phyloP scores from a whole-genome alignment of 2,113 vertebrate genomes.

The Conger conger region DNA sequence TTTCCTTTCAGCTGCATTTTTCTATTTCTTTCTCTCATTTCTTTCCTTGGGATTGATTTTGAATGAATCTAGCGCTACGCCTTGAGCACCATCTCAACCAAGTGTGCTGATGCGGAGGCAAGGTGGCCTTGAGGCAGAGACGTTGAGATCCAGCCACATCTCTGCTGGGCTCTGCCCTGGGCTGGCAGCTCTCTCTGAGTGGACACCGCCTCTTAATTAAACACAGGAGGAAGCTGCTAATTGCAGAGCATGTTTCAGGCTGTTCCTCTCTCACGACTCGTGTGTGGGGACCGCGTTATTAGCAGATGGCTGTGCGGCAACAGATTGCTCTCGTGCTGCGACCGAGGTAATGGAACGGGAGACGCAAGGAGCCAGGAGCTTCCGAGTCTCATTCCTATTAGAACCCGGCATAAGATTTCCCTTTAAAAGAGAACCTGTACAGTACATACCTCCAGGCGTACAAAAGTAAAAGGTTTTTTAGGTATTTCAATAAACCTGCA shows the following conservation, averaged over 20 bases:
- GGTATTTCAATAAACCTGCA: too few relatives aligned
- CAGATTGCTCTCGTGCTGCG: conserved; percentile 54
- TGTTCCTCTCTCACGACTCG: conserved; percentile 36
- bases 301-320: conserved; percentile 60
- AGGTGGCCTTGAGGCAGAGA: background rate
- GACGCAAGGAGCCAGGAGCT: conserved; percentile 34
- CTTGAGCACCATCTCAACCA: background rate
- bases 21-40: too few relatives aligned
- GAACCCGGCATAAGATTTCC: background rate
- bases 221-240: conserved; percentile 40
- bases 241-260: conserved; percentile 30
- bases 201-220: conserved; percentile 48
- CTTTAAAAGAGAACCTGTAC: background rate
- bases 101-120: background rate
- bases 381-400: conserved; percentile 9
- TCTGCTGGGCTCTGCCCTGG: background rate
- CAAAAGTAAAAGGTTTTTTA: too few relatives aligned
- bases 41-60: background rate
- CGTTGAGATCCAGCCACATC: background rate
- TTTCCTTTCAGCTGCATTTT: too few relatives aligned
- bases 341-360: conserved; percentile 48
- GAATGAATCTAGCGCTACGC: background rate
- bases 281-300: conserved; percentile 51
- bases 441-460: background rate
- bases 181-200: conserved; percentile 37